Base-by-base conservation (phyloP, 1,140 invertebrate species). In the Drosophila guanche region DNA sequence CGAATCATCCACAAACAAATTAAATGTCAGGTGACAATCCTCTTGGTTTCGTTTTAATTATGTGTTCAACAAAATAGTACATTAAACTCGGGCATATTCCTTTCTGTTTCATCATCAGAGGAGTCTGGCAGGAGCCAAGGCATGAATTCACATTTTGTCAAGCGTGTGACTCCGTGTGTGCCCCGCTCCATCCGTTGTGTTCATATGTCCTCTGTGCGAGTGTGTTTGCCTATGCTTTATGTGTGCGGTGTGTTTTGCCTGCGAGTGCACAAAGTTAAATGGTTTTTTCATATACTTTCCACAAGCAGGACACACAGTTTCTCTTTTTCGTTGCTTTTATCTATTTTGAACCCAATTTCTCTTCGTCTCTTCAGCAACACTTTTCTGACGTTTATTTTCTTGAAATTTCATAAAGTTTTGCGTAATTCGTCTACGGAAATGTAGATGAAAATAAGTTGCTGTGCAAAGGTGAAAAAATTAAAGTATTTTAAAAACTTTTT, bases 251-350 rank as follows among this genome's bases (percentile, higher is more conserved):
- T 70, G 52, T 48, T 63, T 76, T 63, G 57, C 48, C 53, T 65
- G 66, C 50, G 14, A 72, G 42, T 77, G 67, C 55, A 66, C 59
- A 66, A 60, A 77, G 75, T 77, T 71, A 77, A 77, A 77, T 76
- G 54, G 20, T 70, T 63, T 71, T 76, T 65, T 70, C 43, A 65
- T 57, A 61, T 54, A 72, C 47, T 37, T 41, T 43, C 42, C 12
- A 20, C 40, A 10, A 22, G 48, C 20, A 37, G 33, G 33, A 8
- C 33, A 12, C 1, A 27, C n/a, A 43, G n/a, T 23, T 20, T 12
- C 10, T 42, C 5, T 51, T 2, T 23, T 6, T 14, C 16, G 20
- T 23, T 54, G 37, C 27, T 6, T 16, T 1, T 37, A 3, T 8
- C 22, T 42, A 2, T 40, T 43, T 50, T n/a, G 10, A 5, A 47